Evolutionary conservation across 2,797 vertebrate genomes (phyloP).

Genomic region (Sphenopsis melanotis): DNA sequence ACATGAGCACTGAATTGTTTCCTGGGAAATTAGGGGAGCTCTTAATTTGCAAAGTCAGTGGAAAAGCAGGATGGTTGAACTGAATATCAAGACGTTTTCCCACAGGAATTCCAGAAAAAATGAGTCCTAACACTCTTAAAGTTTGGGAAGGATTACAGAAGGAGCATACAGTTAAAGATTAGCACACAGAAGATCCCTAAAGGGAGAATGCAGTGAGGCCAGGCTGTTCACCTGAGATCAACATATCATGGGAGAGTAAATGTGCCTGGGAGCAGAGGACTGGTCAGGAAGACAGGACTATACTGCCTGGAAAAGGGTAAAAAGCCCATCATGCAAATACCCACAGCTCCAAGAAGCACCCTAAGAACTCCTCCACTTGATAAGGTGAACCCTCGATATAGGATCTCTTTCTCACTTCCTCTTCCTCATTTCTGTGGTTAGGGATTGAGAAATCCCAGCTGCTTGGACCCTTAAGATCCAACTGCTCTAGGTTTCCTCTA

Average conservation of each 20-base stretch:
- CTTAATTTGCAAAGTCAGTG: not conserved
- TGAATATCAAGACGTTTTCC: not conserved
- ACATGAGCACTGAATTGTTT: not conserved
- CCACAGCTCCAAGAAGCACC: not conserved
- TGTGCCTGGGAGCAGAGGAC: not conserved
- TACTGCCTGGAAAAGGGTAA: not conserved
- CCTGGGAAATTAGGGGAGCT: not conserved
- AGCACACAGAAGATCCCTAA: not conserved
- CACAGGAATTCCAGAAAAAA: not conserved
- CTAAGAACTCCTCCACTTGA: not conserved
- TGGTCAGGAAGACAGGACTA: not conserved
- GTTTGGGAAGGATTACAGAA: not conserved
- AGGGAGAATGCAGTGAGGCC: not conserved
- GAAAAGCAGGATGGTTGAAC: not conserved
- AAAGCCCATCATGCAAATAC: not conserved
- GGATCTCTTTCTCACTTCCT: slow-evolving; percentile 22
- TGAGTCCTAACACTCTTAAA: not conserved
- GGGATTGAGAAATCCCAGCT: slow-evolving; percentile 58
- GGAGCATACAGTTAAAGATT: not conserved
- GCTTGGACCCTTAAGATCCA: slow-evolving; percentile 5
- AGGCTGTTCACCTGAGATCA: not conserved
- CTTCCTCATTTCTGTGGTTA: slow-evolving; percentile 64
- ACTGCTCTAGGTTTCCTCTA: slow-evolving; percentile 28
- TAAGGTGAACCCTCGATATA: not conserved
- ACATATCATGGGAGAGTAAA: fast-evolving